Evolutionary conservation across 2,888 invertebrate species (phyloP).

Genomic region (Polyploca ridens): DNA sequence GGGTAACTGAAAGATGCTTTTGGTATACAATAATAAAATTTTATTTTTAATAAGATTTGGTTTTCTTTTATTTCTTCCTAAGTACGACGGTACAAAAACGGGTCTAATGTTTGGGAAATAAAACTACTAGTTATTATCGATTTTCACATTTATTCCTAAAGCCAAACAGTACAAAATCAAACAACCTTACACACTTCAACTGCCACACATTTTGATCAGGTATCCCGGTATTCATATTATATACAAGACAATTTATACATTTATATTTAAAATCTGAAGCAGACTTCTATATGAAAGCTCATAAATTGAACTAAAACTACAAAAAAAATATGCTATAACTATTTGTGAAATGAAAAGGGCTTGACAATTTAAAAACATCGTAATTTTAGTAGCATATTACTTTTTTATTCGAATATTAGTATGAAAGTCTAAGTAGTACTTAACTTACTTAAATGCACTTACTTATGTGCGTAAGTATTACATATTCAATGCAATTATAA

Average conservation of each 20-base stretch:
- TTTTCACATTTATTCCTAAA: constrained; percentile 38
- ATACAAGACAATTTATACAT: constrained; percentile 21
- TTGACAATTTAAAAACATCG: too few species aligned
- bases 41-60: neutral
- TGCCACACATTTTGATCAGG: constrained; percentile 5
- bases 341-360: neutral
- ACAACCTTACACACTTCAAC: constrained; percentile 34
- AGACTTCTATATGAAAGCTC: constrained; percentile 12
- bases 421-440: too few species aligned
- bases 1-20: neutral
- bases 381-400: too few species aligned
- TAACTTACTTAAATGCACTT: too few species aligned
- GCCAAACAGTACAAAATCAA: constrained; percentile 40
- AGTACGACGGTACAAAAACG: neutral
- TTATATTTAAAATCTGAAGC: constrained; percentile 23
- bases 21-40: neutral
- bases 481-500: too few species aligned
- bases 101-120: constrained; percentile 16
- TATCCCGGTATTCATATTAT: constrained; percentile 20
- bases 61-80: neutral
- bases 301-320: neutral
- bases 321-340: neutral
- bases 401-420: too few species aligned
- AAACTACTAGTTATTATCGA: constrained; percentile 26
- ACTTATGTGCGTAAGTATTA: too few species aligned